phyloP scores from a whole-genome alignment of 1,140 invertebrate species.

The Aphelinus certus region DNA sequence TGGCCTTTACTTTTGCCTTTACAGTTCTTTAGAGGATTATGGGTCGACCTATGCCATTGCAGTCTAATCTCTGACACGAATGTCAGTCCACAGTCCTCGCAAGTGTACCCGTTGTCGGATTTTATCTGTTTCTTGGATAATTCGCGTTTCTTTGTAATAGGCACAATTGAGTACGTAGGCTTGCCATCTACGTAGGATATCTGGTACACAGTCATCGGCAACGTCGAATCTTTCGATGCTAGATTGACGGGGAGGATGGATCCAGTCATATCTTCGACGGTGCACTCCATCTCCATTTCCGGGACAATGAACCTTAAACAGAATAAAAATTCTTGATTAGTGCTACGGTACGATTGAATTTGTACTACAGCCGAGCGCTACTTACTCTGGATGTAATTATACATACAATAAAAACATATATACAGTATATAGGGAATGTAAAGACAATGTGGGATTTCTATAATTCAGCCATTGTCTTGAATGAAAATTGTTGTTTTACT shows the following conservation, averaged over 20 bases:
- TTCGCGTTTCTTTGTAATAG: constrained; percentile 3
- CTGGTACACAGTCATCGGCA: constrained; percentile 25
- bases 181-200: constrained; percentile 20
- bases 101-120: constrained; percentile 26
- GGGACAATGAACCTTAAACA: constrained; percentile 43
- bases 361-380: constrained; percentile 40
- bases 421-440: too few relatives aligned
- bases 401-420: too few relatives aligned
- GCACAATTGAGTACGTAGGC: constrained; percentile 28
- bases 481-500: too few relatives aligned
- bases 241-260: too few relatives aligned
- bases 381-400: constrained; percentile 47
- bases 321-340: constrained; percentile 35
- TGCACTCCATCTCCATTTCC: not conserved
- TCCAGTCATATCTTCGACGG: too few relatives aligned
- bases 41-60: constrained; percentile 49
- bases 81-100: constrained; percentile 52
- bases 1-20: not conserved
- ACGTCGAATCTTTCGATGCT: too few relatives aligned
- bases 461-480: too few relatives aligned
- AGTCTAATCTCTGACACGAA: constrained; percentile 55
- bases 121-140: not conserved
- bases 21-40: constrained; percentile 35
- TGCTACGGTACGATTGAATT: not conserved
- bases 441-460: too few relatives aligned